Evolutionary conservation across 2,888 invertebrate genomes (phyloP), one percentile per base, ranked within the genome.

Genomic region (Tinea pellionella): DNA sequence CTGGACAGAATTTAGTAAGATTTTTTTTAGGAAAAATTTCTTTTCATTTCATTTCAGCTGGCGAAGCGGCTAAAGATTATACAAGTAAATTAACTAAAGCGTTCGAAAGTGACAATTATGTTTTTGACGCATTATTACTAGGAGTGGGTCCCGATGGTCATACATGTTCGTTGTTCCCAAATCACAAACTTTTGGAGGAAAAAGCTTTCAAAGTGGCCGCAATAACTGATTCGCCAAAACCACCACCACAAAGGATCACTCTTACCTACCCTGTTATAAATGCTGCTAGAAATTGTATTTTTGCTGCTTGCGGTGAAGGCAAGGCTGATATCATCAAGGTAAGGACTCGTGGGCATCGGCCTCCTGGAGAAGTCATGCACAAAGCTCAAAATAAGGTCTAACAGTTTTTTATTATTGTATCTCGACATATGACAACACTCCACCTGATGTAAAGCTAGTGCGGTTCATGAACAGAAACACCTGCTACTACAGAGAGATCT

Each of bases 71-170:
- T 6, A 78, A 78, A 66, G 93, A 94, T 70, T 96, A 96, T 72
- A 88, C 88, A 58, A 84, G 89, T 63, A 90, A 94, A 75, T 81
- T 96, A 67, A 83, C 86, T 59, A 74, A 80, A 9, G 89, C 89
- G 61, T 94, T 95, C 65, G 70, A 72, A 3, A 68, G 89, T 81
- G 63, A 89, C 72, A 59, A 88, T 73, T 73, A 81, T 68, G 70
- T 89, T 63, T 97, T 98, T 75, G 97, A 99, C 79, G 77, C 98
- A 57, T 83, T 99, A 0, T 86, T 99, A 9, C 87, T 99, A 18
- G 99, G 99, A 12, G 94, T 99, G 92, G 99, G 99, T 0, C 98
- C 98, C 0, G 99, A 99, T 74, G 99, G 99, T 0, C 99, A 99
- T 78, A 99, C 98, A 0, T 98, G 98, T 73, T 99, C 99, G 0